Evolutionary conservation across 2,888 invertebrate genomes (phyloP).

Genomic region (Amphipoea lucens): DNA sequence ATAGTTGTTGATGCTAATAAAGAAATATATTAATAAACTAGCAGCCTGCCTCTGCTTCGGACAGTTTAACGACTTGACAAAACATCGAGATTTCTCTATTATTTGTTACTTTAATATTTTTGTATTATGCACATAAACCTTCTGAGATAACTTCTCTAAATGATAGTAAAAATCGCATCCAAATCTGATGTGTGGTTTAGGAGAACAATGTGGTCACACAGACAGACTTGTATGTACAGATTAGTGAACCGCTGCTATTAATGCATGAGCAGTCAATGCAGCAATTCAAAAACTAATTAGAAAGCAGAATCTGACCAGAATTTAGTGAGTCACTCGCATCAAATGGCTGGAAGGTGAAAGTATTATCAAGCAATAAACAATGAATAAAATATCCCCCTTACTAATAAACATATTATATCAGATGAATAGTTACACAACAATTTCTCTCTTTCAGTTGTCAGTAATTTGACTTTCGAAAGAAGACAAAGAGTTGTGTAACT

Average conservation of each 20-base stretch:
- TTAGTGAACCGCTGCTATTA: background rate
- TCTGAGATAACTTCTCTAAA: no score
- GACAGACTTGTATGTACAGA: background rate
- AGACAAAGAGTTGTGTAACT: no score
- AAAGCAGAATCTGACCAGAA: conserved; percentile 1
- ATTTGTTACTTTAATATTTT: no score
- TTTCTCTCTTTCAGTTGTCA: no score
- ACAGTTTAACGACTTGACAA: no score
- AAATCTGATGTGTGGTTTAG: background rate
- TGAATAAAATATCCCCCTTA: background rate
- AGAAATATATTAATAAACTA: background rate
- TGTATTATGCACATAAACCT: no score
- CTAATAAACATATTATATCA: no score
- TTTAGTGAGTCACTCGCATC: background rate
- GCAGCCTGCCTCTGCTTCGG: background rate
- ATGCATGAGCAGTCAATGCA: background rate
- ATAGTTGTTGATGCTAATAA: background rate
- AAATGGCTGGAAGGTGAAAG: conserved; percentile 29
- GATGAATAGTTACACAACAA: no score
- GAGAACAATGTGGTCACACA: background rate
- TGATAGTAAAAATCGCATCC: no score
- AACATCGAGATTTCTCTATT: no score
- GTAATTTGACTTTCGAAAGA: no score
- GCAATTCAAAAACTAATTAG: conserved; percentile 7
- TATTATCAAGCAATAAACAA: conserved; percentile 12